These are phyloP conservation scores for Leptinotarsa texana DNA, from an alignment of 1,140 invertebrate species.

Conservation along the genomic window DNA sequence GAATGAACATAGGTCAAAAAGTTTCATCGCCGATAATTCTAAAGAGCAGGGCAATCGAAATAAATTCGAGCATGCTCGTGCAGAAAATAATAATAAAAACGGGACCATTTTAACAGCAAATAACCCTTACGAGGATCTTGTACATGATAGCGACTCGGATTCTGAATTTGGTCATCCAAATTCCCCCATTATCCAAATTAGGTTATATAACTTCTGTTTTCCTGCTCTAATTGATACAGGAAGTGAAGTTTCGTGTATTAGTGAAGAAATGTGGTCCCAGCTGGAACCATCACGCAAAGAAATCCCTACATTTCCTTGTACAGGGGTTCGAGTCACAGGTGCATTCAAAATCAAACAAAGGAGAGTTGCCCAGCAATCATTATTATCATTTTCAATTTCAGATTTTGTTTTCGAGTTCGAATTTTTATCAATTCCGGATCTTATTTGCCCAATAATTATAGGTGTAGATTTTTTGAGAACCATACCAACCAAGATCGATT, in stretches of 20 bases:
- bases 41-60: too few species aligned
- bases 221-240: slow-evolving; percentile 7
- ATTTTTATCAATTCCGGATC: slow-evolving; percentile 9
- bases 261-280: slow-evolving; percentile 11
- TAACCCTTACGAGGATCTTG: background rate
- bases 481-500: slow-evolving; percentile 12
- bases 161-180: background rate
- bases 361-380: background rate
- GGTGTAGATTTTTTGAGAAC: slow-evolving; percentile 13
- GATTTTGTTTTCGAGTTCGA: background rate
- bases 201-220: slow-evolving; percentile 1
- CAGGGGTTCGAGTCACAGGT: background rate
- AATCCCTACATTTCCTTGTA: slow-evolving; percentile 12
- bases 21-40: too few species aligned
- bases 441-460: background rate
- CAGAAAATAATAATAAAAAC: background rate
- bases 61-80: too few species aligned
- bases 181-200: slow-evolving; percentile 11
- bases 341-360: slow-evolving; percentile 17
- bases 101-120: background rate
- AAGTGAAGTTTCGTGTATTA: slow-evolving; percentile 11
- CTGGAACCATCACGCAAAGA: background rate
- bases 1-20: too few species aligned
- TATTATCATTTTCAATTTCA: background rate
- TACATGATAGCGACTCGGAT: background rate